Evolutionary conservation across 2,888 invertebrate species (phyloP).

Genomic region (Fragum sueziense): DNA sequence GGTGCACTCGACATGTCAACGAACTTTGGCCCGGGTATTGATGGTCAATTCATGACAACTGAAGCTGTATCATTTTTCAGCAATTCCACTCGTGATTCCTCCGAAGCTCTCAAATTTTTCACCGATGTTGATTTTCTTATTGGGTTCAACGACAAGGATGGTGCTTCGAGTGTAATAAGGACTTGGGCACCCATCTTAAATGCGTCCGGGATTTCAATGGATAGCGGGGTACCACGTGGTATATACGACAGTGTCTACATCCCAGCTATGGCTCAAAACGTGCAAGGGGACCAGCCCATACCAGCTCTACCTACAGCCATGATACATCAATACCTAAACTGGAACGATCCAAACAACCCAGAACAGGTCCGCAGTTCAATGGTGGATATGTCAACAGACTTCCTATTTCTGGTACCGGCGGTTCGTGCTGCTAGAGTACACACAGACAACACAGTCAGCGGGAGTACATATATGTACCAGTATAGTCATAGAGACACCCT

Average conservation of each 20-base stretch:
- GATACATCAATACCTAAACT: slow-evolving; percentile 40
- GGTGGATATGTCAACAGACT: slow-evolving; percentile 95
- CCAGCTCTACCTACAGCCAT: slow-evolving; percentile 22
- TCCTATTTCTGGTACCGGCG: slow-evolving; percentile 96
- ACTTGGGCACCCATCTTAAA: neutral
- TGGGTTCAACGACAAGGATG: slow-evolving; percentile 51
- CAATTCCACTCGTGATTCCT: slow-evolving; percentile 90
- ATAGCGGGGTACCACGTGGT: slow-evolving; percentile 30
- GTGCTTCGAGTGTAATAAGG: neutral
- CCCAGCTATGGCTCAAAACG: neutral
- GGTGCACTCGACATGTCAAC: neutral
- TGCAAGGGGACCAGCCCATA: neutral
- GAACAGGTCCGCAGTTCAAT: slow-evolving; percentile 91
- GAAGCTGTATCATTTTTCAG: slow-evolving; percentile 92
- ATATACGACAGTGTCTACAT: slow-evolving; percentile 27
- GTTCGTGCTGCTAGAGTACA: slow-evolving; percentile 83
- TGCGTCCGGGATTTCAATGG: slow-evolving; percentile 8
- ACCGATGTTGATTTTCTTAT: slow-evolving; percentile 41
- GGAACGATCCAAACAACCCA: slow-evolving; percentile 84
- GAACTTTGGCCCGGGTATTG: slow-evolving; percentile 88
- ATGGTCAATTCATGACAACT: slow-evolving; percentile 92
- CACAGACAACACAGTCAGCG: slow-evolving; percentile 85
- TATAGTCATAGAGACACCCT: slow-evolving; percentile 66
- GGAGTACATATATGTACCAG: slow-evolving; percentile 62
- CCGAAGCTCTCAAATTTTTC: slow-evolving; percentile 88